Evolutionary conservation across 2,113 vertebrate species (phyloP).

Genomic region (Dasyurus viverrinus): DNA sequence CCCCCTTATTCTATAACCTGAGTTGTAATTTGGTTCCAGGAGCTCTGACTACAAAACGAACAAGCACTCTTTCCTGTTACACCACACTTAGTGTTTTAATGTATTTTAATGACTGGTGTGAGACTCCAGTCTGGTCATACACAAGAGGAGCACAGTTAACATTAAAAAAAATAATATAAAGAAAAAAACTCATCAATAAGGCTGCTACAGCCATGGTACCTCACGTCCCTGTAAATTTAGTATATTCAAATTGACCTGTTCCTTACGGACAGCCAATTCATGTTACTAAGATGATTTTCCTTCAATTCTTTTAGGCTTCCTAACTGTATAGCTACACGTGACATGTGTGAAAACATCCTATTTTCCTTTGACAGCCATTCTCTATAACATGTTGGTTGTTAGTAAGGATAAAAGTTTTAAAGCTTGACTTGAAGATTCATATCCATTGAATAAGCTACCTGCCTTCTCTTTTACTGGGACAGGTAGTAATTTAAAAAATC

Average conservation of each 20-base stretch:
- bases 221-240: background rate
- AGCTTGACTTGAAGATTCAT: background rate
- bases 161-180: background rate
- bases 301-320: background rate
- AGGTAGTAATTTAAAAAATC: background rate
- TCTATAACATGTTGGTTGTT: background rate
- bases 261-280: background rate
- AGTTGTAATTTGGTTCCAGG: background rate
- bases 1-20: background rate
- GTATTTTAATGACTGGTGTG: background rate
- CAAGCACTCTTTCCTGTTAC: background rate
- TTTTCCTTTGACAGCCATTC: background rate
- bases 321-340: background rate
- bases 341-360: background rate
- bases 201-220: background rate
- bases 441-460: background rate
- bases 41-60: background rate
- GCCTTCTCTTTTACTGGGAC: background rate
- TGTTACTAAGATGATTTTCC: background rate
- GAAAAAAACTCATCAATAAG: background rate
- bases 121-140: background rate
- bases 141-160: background rate
- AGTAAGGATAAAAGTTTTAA: background rate
- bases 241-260: background rate
- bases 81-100: background rate